A percentile compares a stretch with the other conserved stretches of the same genome.
These are phyloP conservation scores for Phalacrocorax brasilianus DNA, from an alignment of 2,113 vertebrate genomes.

Conservation along the genomic window DNA sequence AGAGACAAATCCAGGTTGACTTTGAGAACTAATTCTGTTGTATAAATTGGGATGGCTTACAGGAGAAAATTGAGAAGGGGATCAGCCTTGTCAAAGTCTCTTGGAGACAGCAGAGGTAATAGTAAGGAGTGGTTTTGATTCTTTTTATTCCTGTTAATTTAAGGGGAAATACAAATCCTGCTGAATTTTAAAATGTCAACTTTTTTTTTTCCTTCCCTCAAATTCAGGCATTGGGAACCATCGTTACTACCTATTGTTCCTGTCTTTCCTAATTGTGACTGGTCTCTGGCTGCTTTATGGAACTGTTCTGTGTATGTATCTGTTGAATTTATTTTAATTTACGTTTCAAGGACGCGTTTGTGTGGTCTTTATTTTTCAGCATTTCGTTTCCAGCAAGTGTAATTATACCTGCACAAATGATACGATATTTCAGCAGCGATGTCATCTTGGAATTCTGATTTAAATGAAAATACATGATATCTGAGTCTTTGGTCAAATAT, in stretches of 20 bases:
- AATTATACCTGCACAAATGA: background rate
- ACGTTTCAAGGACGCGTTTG: background rate
- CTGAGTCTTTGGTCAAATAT: background rate
- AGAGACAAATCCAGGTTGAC: background rate
- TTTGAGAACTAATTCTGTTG: background rate
- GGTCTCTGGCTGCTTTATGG: slow-evolving; percentile 84
- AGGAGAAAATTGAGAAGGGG: background rate
- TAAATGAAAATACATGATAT: background rate
- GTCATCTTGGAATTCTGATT: background rate
- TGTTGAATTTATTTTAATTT: background rate
- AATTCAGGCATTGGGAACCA: slow-evolving; percentile 89
- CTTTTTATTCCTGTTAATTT: background rate
- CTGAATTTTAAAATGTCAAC: background rate
- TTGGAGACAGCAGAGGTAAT: background rate
- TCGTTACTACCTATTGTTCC: slow-evolving; percentile 85
- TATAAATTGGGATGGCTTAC: background rate
- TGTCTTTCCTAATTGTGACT: slow-evolving; percentile 77
- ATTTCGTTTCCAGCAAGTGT: background rate
- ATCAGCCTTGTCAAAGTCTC: background rate
- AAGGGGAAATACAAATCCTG: background rate
- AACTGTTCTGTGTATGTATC: slow-evolving; percentile 85
- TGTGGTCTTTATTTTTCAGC: background rate
- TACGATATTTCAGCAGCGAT: background rate
- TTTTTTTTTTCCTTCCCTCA: background rate
- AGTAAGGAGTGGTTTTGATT: background rate